Evolutionary conservation across 2,888 invertebrate genomes (phyloP), one percentile per base, ranked within the genome.

Genomic region (Ophion slaviceki): DNA sequence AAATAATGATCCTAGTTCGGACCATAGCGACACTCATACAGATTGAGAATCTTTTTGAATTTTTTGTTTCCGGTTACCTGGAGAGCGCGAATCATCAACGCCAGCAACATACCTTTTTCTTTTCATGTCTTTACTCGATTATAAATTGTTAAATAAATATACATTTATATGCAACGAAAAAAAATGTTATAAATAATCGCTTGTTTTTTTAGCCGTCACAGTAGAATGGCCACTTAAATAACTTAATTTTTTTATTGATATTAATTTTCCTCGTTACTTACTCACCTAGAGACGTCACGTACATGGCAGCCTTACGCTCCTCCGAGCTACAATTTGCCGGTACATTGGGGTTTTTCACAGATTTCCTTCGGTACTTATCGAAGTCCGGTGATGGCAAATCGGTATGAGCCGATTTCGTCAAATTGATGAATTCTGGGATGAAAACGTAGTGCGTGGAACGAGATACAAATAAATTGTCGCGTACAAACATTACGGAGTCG

Each of bases 381-480:
- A 96, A 96, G 90, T 95, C 95, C 45, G 96, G 96, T 71, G 95
- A 93, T 71, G 94, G 94, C 57, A 96, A 92, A 89, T 96, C 96
- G 3, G 95, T 95, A 90, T 96, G 96, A 20, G 95, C 95, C 83
- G 91, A 94, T 85, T 96, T 36, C n/a, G 68, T 80, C 53, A 40
- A 64, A 45, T 64, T 32, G 11, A 57, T 59, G 62, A 70, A 61
- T 45, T 77, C 75, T 74, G 47, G 3, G 14, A 53, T 17, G 53
- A 53, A 53, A 53, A 53, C 53, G 53, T 2, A 28, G 8, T 7
- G 11, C 17, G 32, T 8, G 20, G 28, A 62, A 24, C 11, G 3
- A 3, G 1, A 3, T 24, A 4, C 14, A 28, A 28, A 40, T 40
- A 28, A 53, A 32, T 62, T 68, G 14, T 78, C 40, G 62, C 14